Evolutionary conservation across 2,113 vertebrate genomes (phyloP), one percentile per base, ranked within the genome.

Genomic region (Macroglossus sobrinus): DNA sequence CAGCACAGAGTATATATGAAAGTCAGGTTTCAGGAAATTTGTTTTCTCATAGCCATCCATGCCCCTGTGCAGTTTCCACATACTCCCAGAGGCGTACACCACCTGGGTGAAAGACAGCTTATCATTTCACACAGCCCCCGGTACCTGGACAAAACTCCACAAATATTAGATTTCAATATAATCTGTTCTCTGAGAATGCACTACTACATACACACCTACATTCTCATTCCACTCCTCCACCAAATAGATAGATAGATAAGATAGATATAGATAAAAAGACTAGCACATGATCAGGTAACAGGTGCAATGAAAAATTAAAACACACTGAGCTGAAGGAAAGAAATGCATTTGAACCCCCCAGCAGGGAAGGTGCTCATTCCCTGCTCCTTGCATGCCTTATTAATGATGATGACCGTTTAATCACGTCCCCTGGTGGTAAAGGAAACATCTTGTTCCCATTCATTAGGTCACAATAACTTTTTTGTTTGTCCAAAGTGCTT

Each of bases 361-460:
- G 68, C 59, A 96, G 85, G 85, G 93, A 96, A 91, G 72, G 95
- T 64, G 28, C 84, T 93, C 94, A 84, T 88, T 97, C 96, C 33
- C 95, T 97, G 96, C 97, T 92, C 40, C 74, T 96, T 95, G 96
- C 79, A 96, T 64, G 97, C 97, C 91, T 93, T 98, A 92, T 92
- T 94, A 91, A 93, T 93, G 91, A 86, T 96, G 93, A 97, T 95
- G 97, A 96, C 69, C 87, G 18, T 96, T 98, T 98, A 97, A 96
- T 97, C 97, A 95, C 86, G 86, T 96, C 95, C 96, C 97, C 98
- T 63, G 89, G 96, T 96, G 93, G 95, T 93, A 96, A 74, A 5
- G 93, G 95, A 98, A 98, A 98, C 98, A 98, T 98, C 95, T 98
- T 98, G 98, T 98, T 98, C 96, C 96, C 98, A 98, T 98, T 98